A percentile compares a stretch with the other conserved stretches of the same genome.
phyloP scores from a whole-genome alignment of 2,888 invertebrate genomes.

The Callimorpha dominula region DNA sequence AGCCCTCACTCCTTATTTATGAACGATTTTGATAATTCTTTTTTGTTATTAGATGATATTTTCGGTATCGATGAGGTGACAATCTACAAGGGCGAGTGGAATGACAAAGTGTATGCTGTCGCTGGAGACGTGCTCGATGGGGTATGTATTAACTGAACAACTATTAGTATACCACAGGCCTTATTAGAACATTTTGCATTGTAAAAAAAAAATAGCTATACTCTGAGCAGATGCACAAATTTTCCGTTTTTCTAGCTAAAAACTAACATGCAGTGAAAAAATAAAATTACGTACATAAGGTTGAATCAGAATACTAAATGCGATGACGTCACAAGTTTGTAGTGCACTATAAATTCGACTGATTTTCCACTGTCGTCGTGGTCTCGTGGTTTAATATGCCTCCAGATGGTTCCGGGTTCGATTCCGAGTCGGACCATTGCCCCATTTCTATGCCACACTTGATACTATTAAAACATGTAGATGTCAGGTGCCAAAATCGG shows the following conservation, averaged over 20 bases:
- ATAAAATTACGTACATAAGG: neutral
- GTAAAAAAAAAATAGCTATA: neutral
- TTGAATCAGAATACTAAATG: neutral
- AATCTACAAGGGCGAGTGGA: slow-evolving; percentile 95
- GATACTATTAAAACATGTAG: slow-evolving; percentile 77
- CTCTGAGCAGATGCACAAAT: neutral
- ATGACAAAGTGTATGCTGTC: slow-evolving; percentile 95
- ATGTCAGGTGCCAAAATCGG: slow-evolving; percentile 77
- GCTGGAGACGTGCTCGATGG: slow-evolving; percentile 98
- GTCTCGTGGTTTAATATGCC: slow-evolving; percentile 41
- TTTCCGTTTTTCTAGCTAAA: neutral
- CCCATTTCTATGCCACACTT: slow-evolving; percentile 84
- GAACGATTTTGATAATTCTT: no score
- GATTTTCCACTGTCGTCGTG: slow-evolving; percentile 19
- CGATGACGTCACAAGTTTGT: slow-evolving; percentile 9
- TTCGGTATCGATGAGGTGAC: slow-evolving; percentile 98
- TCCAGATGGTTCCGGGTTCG: slow-evolving; percentile 61
- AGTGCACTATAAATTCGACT: slow-evolving; percentile 25
- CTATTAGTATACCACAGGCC: neutral
- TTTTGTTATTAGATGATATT: slow-evolving; percentile 95
- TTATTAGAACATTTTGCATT: neutral
- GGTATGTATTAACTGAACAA: slow-evolving; percentile 85
- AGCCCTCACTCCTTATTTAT: no score
- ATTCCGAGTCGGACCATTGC: slow-evolving; percentile 54
- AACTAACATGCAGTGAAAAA: no score